These are phyloP conservation scores for Cephus nigrinus DNA, from an alignment of 2,888 invertebrate species.

Conservation along the genomic window DNA sequence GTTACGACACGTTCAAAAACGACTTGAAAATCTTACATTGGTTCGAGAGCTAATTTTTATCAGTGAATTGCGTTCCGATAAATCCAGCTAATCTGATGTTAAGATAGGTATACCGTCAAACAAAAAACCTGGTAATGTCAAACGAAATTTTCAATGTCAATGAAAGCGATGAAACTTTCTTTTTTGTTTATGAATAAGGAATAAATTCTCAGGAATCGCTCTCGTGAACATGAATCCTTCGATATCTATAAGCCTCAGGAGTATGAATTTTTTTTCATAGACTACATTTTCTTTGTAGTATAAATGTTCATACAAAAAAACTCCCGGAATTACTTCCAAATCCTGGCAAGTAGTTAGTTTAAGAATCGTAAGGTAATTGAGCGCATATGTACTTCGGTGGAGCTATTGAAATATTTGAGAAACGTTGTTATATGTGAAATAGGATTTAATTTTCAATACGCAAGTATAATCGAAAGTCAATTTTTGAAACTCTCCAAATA, in stretches of 20 bases:
- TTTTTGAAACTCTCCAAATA: not conserved
- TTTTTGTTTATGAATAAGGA: not conserved
- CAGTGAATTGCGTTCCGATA: not conserved
- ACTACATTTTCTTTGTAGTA: not conserved
- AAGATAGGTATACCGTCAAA: not conserved
- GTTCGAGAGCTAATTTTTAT: not conserved
- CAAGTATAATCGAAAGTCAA: not conserved
- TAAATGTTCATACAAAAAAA: not conserved
- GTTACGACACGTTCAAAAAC: not conserved
- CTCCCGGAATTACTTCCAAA: not conserved
- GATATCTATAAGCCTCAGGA: not conserved
- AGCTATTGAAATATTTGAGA: not conserved
- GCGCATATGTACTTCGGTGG: not conserved
- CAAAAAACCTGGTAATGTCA: not conserved
- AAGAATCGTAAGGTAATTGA: not conserved
- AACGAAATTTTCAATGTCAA: not conserved
- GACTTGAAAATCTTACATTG: not conserved
- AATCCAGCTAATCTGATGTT: not conserved
- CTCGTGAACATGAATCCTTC: not conserved
- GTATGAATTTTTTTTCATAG: not conserved
- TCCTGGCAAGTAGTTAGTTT: not conserved
- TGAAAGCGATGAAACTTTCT: not conserved
- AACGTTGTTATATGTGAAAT: not conserved
- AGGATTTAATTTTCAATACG: not conserved
- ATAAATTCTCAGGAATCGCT: not conserved